Evolutionary conservation across 1,140 invertebrate genomes (phyloP).

Genomic region (Eueides isabella): DNA sequence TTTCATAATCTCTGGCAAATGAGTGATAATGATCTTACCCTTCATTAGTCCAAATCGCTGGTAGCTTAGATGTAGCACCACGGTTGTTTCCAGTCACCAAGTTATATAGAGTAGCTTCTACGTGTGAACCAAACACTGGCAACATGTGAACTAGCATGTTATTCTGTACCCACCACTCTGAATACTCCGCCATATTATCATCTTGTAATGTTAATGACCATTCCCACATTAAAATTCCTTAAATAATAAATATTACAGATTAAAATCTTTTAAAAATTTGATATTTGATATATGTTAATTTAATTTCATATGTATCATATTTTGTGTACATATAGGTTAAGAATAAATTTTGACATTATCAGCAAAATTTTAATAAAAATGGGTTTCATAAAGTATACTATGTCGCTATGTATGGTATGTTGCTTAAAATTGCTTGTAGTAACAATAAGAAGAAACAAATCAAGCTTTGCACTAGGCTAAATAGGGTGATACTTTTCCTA

Average conservation of each 20-base stretch:
- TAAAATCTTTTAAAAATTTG: not conserved
- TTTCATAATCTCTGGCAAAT: too few relatives aligned
- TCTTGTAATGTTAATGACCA: constrained; percentile 83
- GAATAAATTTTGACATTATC: too few relatives aligned
- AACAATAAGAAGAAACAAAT: too few relatives aligned
- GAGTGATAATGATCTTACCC: constrained; percentile 71
- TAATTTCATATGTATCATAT: not conserved
- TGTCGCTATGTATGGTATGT: too few relatives aligned
- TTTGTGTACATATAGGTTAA: too few relatives aligned
- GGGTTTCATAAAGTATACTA: too few relatives aligned
- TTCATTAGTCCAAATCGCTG: constrained; percentile 85
- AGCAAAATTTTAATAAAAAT: too few relatives aligned
- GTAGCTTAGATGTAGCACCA: constrained; percentile 83
- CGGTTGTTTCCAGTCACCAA: constrained; percentile 85
- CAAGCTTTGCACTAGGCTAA: too few relatives aligned
- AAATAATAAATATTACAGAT: not conserved
- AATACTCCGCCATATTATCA: constrained; percentile 73
- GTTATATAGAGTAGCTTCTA: constrained; percentile 88
- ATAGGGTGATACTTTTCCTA: too few relatives aligned
- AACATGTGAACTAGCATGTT: constrained; percentile 86
- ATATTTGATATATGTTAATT: not conserved
- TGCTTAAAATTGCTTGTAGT: too few relatives aligned
- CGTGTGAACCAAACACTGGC: constrained; percentile 84
- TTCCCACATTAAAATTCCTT: constrained; percentile 83
- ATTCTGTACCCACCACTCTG: constrained; percentile 85